Conservation (phyloP, 2,113 vertebrate species). For the Hyla sarda region DNA sequence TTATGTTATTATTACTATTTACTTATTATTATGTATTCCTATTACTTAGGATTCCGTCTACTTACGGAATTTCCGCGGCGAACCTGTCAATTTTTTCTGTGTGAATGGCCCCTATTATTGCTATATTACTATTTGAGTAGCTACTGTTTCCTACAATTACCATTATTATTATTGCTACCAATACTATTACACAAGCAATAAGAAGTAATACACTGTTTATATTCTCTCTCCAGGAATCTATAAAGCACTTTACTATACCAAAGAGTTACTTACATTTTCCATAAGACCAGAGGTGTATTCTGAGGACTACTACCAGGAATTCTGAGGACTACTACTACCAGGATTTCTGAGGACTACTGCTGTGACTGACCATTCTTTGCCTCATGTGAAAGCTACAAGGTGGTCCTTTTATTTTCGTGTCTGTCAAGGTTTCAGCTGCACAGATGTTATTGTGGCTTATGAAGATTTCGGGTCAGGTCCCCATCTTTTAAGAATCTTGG, state of each 20-base stretch:
- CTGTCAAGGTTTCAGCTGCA: not conserved
- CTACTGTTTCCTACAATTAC: not conserved
- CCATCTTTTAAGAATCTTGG: not conserved
- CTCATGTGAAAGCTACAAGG: not conserved
- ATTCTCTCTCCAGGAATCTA: not conserved
- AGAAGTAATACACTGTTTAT: not conserved
- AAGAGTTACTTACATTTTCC: not conserved
- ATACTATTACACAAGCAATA: not conserved
- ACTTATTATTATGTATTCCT: too few relatives aligned
- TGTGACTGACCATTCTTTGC: not conserved
- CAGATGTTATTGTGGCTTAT: too few relatives aligned
- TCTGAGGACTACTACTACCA: not conserved
- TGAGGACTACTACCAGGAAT: not conserved
- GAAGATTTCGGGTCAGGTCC: not conserved
- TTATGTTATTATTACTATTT: too few relatives aligned
- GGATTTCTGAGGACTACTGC: not conserved
- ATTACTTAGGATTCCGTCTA: too few relatives aligned
- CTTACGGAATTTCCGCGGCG: too few relatives aligned
- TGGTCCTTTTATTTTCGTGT: too few relatives aligned
- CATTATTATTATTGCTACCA: not conserved
- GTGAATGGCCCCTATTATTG: too few relatives aligned
- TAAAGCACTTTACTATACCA: not conserved
- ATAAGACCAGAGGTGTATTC: not conserved
- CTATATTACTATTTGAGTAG: too few relatives aligned
- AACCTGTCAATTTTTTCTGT: too few relatives aligned